These are phyloP conservation scores for Perognathus longimembris DNA, from an alignment of 2,113 vertebrate genomes.

Conservation along the genomic window DNA sequence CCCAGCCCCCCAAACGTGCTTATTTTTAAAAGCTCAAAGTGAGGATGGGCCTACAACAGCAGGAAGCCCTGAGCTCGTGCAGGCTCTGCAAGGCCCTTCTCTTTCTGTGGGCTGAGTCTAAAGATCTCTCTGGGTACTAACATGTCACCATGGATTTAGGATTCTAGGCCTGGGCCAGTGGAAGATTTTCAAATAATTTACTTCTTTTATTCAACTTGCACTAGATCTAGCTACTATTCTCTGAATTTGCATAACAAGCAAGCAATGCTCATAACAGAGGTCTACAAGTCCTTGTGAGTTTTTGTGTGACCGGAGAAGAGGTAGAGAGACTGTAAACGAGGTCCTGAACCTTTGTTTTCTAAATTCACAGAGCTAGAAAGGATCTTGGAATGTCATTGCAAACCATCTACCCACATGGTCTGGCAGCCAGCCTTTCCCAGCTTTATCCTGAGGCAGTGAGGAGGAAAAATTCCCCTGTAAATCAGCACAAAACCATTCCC, in stretches of 20 bases:
- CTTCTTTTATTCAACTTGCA: neutral
- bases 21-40: neutral
- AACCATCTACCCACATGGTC: neutral
- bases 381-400: conserved; percentile 8
- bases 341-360: neutral
- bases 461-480: neutral
- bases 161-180: neutral
- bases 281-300: no score
- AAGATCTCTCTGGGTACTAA: neutral
- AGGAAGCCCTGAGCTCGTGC: neutral
- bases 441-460: neutral
- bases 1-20: no score
- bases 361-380: conserved; percentile 6
- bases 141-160: neutral
- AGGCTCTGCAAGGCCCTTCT: neutral
- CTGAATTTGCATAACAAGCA: neutral
- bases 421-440: neutral
- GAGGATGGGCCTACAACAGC: neutral
- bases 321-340: neutral
- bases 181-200: neutral
- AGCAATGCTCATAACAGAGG: neutral
- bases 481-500: neutral
- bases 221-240: neutral
- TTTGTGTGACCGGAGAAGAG: neutral
- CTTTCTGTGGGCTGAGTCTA: neutral